Evolutionary conservation across 2,797 vertebrate species (phyloP).

Genomic region (Enteromius argenteus): DNA sequence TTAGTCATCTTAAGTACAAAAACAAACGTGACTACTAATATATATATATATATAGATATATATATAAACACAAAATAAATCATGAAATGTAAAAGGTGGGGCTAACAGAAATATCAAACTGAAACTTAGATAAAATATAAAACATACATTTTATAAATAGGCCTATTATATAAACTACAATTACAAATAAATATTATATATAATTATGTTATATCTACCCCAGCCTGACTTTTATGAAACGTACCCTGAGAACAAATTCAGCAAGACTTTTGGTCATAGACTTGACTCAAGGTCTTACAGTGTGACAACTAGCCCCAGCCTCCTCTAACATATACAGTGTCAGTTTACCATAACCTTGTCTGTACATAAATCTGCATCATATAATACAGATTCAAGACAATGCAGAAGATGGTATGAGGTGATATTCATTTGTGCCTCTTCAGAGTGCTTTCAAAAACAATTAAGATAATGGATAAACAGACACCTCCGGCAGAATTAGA

Average conservation of each 20-base stretch:
- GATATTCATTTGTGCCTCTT: not conserved
- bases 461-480: conserved; percentile 23
- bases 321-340: not conserved
- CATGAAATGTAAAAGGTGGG: too few relatives aligned
- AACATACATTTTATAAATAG: too few relatives aligned
- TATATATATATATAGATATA: too few relatives aligned
- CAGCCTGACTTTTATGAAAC: not conserved
- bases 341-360: not conserved
- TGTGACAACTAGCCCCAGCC: not conserved
- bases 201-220: not conserved
- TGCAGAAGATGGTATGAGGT: not conserved
- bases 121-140: too few relatives aligned
- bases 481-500: conserved; percentile 1
- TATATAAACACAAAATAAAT: too few relatives aligned
- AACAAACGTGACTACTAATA: too few relatives aligned
- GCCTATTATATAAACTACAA: too few relatives aligned
- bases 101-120: too few relatives aligned
- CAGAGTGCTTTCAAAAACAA: conserved; percentile 2
- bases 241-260: not conserved
- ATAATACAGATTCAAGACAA: not conserved
- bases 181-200: not conserved
- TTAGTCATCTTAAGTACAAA: too few relatives aligned
- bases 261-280: not conserved
- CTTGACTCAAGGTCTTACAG: not conserved
- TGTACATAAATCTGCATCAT: not conserved